A percentile compares a stretch with the other conserved stretches of the same genome.
phyloP scores from a whole-genome alignment of 1,140 invertebrate genomes.

The Hylaeus anthracinus region DNA sequence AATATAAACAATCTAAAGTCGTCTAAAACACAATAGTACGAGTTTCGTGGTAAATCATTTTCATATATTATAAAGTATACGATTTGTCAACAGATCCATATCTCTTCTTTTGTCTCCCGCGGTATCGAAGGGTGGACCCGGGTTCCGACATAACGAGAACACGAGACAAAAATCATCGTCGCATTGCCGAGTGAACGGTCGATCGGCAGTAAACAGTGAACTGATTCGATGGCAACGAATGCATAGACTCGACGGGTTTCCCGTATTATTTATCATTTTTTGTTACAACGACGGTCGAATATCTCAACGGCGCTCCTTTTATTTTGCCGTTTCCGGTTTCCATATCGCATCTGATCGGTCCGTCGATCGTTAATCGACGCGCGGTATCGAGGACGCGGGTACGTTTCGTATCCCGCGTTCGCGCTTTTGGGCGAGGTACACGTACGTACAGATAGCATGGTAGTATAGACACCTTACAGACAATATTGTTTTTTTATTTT shows the following conservation, averaged over 20 bases:
- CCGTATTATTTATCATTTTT: not conserved
- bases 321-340: not conserved
- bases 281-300: slow-evolving; percentile 19
- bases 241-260: slow-evolving; percentile 38
- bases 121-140: slow-evolving; percentile 25
- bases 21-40: slow-evolving; percentile 78
- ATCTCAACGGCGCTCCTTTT: slow-evolving; percentile 26
- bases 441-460: slow-evolving; percentile 44
- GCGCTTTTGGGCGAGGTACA: slow-evolving; percentile 44
- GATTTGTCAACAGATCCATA: slow-evolving; percentile 79
- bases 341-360: slow-evolving; percentile 44
- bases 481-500: slow-evolving; percentile 39
- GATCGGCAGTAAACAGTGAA: slow-evolving; percentile 35
- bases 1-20: slow-evolving; percentile 80
- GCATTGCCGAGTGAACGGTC: slow-evolving; percentile 51
- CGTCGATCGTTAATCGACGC: slow-evolving; percentile 63
- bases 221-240: slow-evolving; percentile 59
- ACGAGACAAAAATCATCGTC: slow-evolving; percentile 53
- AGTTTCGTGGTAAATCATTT: slow-evolving; percentile 72
- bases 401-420: not conserved
- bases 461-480: slow-evolving; percentile 62
- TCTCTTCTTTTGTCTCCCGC: slow-evolving; percentile 56
- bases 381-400: slow-evolving; percentile 8
- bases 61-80: slow-evolving; percentile 77
- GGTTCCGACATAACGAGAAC: slow-evolving; percentile 51